phyloP scores from a whole-genome alignment of 2,113 vertebrate genomes.

The Orientallactaga bullata region DNA sequence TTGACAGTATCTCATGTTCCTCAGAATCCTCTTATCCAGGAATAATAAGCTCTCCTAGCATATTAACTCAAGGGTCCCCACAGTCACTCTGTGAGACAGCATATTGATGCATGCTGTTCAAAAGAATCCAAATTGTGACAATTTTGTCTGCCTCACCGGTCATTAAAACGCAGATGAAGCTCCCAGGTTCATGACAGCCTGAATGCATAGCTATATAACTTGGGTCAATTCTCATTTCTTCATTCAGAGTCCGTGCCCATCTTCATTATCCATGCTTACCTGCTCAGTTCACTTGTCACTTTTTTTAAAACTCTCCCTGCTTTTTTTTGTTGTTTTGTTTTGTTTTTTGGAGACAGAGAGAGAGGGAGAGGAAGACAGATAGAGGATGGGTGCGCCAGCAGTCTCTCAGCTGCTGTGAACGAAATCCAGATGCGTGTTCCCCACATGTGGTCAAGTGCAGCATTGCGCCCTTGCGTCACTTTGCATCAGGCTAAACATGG shows the following conservation, averaged over 20 bases:
- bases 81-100: neutral
- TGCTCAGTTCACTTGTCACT: neutral
- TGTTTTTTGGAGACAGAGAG: too few relatives aligned
- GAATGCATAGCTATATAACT: accelerated
- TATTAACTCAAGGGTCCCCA: neutral
- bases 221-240: neutral
- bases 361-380: too few relatives aligned
- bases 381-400: too few relatives aligned
- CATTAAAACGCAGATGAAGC: neutral
- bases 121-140: neutral
- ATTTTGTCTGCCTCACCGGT: neutral
- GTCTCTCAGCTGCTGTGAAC: too few relatives aligned
- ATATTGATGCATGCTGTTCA: neutral
- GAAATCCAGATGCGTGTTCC: too few relatives aligned
- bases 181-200: accelerated
- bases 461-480: too few relatives aligned
- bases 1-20: slow-evolving; percentile 71
- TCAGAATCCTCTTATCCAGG: slow-evolving; percentile 60
- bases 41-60: slow-evolving; percentile 55
- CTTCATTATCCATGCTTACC: neutral
- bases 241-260: accelerated
- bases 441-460: too few relatives aligned
- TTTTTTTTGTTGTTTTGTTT: too few relatives aligned
- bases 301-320: neutral
- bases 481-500: too few relatives aligned